Evolutionary conservation across 2,888 invertebrate genomes (phyloP), one percentile per base, ranked within the genome.

Genomic region (Amblyjoppa fuscipennis): DNA sequence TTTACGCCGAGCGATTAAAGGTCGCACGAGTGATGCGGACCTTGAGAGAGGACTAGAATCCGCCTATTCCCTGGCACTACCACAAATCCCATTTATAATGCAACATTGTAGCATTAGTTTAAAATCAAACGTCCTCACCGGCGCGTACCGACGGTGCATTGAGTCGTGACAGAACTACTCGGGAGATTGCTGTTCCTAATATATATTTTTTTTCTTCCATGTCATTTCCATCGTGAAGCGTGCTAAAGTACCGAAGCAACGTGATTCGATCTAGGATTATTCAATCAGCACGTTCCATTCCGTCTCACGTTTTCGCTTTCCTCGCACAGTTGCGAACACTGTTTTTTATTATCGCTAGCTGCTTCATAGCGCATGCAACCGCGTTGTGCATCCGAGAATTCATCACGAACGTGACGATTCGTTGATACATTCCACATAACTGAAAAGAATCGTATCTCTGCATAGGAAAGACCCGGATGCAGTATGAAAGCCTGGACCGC

Each of bases 11-110:
- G 51, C 34, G n/a, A 66, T 64, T 70, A 76, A 85, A 85, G 83
- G 80, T 83, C 83, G 83, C 53, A 45, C 69, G 71, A 41, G 56
- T 61, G 51, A 71, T 66, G 71, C 51, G 71, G 53, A 71, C 64
- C 70, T 56, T 69, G 59, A 56, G 34, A 34, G 64, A 76, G 13
- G 34, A 31, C 68, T 25, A 64, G 70, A 71, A 64, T 56, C 41
- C 41, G 76, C 41, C 71, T 77, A 64, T 34, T 64, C 76, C 71
- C 70, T 71, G 66, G 73, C 31, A 41, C 45, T 68, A 20, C 34
- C 49, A 53, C 34, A 38, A 66, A 34, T 41, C 53, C 34, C 64
- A 77, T 77, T 77, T 45, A 53, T 61, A 66, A 71, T 34, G 51
- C 64, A 38, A 49, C 45, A 71, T 38, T 68, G 71, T 45, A 77